A percentile compares a stretch with the other conserved stretches of the same genome.
These are phyloP conservation scores for Poecilobothrus nobilitatus DNA, from an alignment of 2,888 invertebrate species.

Conservation along the genomic window DNA sequence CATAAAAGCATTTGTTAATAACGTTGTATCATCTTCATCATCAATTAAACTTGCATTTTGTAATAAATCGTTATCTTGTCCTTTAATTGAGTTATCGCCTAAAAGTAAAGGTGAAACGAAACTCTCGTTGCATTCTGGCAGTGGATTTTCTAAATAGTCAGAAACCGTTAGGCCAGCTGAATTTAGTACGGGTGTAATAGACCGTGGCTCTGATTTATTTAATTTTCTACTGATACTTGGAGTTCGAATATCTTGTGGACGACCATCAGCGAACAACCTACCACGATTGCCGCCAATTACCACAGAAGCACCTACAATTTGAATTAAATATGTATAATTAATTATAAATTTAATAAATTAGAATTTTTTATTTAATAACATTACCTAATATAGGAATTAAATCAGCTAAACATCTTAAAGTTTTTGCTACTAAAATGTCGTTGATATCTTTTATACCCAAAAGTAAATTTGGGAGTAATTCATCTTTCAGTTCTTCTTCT, in stretches of 20 bases:
- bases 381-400: slow-evolving; percentile 63
- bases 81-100: neutral
- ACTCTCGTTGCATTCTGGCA: slow-evolving; percentile 32
- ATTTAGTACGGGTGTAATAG: slow-evolving; percentile 41
- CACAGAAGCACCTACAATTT: slow-evolving; percentile 57
- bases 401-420: slow-evolving; percentile 71
- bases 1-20: slow-evolving; percentile 40
- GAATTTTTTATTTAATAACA: neutral
- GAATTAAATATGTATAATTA: neutral
- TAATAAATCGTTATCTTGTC: slow-evolving; percentile 31
- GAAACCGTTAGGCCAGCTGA: slow-evolving; percentile 34
- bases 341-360: too few relatives aligned
- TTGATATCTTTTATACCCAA: slow-evolving; percentile 81
- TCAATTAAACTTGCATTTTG: slow-evolving; percentile 11
- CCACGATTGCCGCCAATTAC: slow-evolving; percentile 77
- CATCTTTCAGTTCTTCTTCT: slow-evolving; percentile 62
- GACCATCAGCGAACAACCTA: slow-evolving; percentile 76
- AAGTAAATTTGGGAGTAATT: slow-evolving; percentile 78
- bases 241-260: slow-evolving; percentile 49
- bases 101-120: slow-evolving; percentile 26
- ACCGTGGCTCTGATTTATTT: slow-evolving; percentile 29
- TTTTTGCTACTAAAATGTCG: slow-evolving; percentile 72
- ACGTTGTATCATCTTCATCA: slow-evolving; percentile 17
- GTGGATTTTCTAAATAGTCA: slow-evolving; percentile 32
- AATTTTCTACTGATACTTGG: neutral